Evolutionary conservation across 2,888 invertebrate species (phyloP), one percentile per base, ranked within the genome.

Genomic region (Pecten maximus): DNA sequence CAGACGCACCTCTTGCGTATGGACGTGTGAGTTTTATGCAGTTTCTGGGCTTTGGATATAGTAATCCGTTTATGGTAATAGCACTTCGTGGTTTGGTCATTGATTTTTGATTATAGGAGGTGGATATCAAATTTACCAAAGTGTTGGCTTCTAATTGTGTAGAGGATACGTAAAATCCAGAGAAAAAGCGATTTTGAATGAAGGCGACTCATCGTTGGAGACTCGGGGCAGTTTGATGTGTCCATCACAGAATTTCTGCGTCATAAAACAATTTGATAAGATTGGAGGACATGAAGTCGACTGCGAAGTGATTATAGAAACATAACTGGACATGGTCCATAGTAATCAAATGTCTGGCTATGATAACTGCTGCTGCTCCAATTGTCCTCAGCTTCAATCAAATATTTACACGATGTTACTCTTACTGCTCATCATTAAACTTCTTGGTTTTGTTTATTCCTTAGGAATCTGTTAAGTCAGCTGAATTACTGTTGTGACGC

Each of bases 121-220:
- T 74, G 74, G 74, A 74, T 74, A 74, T 74, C 74, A 74, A 74
- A 74, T 74, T 74, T 74, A 35, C 74, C 74, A 74, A 74, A 74
- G 74, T 74, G 74, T 74, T 74, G 74, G 74, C 74, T 74, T 74
- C 74, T 74, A 74, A 74, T 74, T 74, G 74, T 74, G 28, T 74
- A 35, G 74, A 74, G 74, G 74, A 74, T 74, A n/a, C n/a, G n/a
- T n/a, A 74, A 74, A 74, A 74, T 35, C 74, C 74, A 35, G 74
- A 74, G 35, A 74, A 54, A 54, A 74, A 74, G 35, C 35, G 74
- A 74, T 74, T 74, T 28, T 74, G 74, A 74, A 74, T 28, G 74
- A 74, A 35, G 74, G 74, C 74, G 35, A 74, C 74, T 35, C 74
- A 74, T 74, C 74, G 74, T 35, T 74, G 4, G 35, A 35, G 74